These are phyloP conservation scores for Amiota mariae DNA, from an alignment of 2,888 invertebrate species.

Conservation along the genomic window DNA sequence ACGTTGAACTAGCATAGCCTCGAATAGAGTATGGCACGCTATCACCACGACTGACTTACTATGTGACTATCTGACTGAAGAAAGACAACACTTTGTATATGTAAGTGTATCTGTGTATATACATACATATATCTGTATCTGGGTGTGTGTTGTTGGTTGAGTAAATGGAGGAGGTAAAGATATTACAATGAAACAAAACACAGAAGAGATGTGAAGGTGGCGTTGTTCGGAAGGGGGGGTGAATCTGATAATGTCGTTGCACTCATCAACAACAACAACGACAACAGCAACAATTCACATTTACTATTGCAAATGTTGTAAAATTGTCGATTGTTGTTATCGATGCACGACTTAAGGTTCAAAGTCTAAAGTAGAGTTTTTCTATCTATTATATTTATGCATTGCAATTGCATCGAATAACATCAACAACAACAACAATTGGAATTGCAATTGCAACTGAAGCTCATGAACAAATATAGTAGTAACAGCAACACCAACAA, in stretches of 20 bases:
- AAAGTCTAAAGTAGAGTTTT: slow-evolving; percentile 23
- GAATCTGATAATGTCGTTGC: slow-evolving; percentile 56
- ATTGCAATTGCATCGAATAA: slow-evolving; percentile 6
- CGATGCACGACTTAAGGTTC: slow-evolving; percentile 24
- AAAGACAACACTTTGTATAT: too few relatives aligned
- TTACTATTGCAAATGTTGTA: slow-evolving; percentile 22
- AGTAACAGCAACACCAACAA: slow-evolving; percentile 5
- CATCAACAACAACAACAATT: not conserved
- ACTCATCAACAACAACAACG: slow-evolving; percentile 44
- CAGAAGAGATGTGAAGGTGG: not conserved
- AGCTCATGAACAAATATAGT: not conserved
- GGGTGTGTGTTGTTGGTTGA: slow-evolving; percentile 38
- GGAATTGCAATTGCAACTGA: too few relatives aligned
- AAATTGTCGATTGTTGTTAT: not conserved
- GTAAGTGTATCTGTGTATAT: not conserved
- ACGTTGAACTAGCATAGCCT: not conserved
- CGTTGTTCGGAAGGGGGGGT: slow-evolving; percentile 11
- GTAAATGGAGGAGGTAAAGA: slow-evolving; percentile 11
- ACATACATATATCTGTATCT: too few relatives aligned
- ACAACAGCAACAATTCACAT: not conserved
- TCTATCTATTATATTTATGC: not conserved
- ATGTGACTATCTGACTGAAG: slow-evolving; percentile 39
- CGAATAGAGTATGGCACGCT: slow-evolving; percentile 51
- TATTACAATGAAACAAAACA: slow-evolving; percentile 9
- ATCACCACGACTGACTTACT: not conserved